phyloP scores from a whole-genome alignment of 1,140 invertebrate species.

The Berghia stephanieae region DNA sequence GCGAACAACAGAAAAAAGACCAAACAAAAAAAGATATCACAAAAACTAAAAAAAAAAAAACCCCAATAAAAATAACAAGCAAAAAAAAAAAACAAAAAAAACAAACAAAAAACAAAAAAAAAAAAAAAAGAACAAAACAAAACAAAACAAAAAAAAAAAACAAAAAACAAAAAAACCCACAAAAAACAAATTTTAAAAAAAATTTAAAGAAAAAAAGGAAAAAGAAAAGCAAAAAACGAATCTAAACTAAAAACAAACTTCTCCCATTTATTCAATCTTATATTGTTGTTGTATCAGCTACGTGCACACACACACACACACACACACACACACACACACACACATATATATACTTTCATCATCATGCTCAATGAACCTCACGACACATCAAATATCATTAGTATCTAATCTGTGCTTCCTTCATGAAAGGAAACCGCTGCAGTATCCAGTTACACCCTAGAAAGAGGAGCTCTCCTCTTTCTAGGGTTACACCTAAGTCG shows the following conservation, averaged over 20 bases:
- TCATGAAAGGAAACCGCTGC: neutral
- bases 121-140: too few species aligned
- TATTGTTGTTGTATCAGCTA: neutral
- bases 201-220: neutral
- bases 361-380: neutral
- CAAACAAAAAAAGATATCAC: too few species aligned
- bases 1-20: neutral
- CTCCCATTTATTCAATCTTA: neutral
- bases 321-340: neutral
- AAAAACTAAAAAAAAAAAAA: too few species aligned
- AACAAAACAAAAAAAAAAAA: too few species aligned
- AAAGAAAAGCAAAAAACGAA: neutral
- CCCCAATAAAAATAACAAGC: too few species aligned
- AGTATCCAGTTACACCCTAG: neutral
- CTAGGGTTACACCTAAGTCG: too few species aligned
- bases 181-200: too few species aligned
- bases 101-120: too few species aligned
- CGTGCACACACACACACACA: neutral
- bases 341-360: neutral
- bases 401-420: neutral
- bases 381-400: too few species aligned
- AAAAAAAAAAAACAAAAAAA: too few species aligned
- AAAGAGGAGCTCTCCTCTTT: too few species aligned
- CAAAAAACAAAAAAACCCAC: too few species aligned
- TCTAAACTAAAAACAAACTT: neutral